Percentiles rank a stretch among this genome's conserved stretches.
Evolutionary conservation across 2,113 vertebrate genomes (phyloP).

Genomic region (Oryctolagus cuniculus): mOryCun1.1 NC_091442.1:59294501-59295000

Average conservation of each 20-base stretch:
- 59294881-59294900: not conserved
- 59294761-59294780: not conserved
- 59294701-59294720: not conserved
- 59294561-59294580: not conserved
- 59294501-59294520: not conserved
- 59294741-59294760: not conserved
- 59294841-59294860: not conserved
- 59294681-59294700: not conserved
- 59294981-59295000: not conserved
- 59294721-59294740: not conserved
- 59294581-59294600: not conserved
- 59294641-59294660: not conserved
- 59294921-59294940: not conserved
- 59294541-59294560: not conserved
- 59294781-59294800: not conserved
- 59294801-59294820: not conserved
- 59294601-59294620: not conserved
- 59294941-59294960: not conserved
- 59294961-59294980: not conserved
- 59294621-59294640: constrained; percentile 44
- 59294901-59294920: not conserved
- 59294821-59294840: not conserved
- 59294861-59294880: not conserved
- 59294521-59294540: not conserved
- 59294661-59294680: not conserved